Base-by-base conservation (phyloP, 1,140 invertebrate species). In the Cydia fagiglandana region DNA sequence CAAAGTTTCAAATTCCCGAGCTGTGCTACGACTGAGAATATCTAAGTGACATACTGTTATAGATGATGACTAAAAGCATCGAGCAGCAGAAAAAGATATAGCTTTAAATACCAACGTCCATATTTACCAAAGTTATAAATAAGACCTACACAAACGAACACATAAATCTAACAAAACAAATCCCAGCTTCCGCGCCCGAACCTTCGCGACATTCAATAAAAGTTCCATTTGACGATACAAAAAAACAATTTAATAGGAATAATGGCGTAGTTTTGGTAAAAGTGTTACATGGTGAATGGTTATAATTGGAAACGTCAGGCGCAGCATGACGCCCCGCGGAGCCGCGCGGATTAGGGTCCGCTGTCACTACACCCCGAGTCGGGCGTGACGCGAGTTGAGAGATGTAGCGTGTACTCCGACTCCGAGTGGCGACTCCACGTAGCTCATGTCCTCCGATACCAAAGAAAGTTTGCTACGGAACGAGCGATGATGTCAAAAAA, bases 281-380 rank as follows among this genome's bases (percentile, higher is more conserved):
- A 90, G 90, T 90, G 88, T 90, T 88, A 91, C 89, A 87, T 86
- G 86, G 86, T 91, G 86, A 91, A 86, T 88, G 84, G 84, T 87
- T 91, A 89, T 92, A 92, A 90, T 91, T 92, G 91, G 86, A 91
- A 92, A 91, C 80, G 91, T 92, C 89, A 90, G 80, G 77, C 76
- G 82, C 91, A 92, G 86, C 77, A 84, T 83, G 88, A 86, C 89
- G 87, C 87, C 91, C 91, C 88, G 87, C 87, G 83, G 91, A 84
- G 91, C 82, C 78, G 86, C 76, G 78, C 77, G 88, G 89, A 91
- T 89, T 90, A 92, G 91, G 91, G 91, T 91, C 86, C 80, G 78
- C 89, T 91, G 89, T 91, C 90, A 91, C 86, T 85, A 85, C 84
- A 88, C 81, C 80, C 77, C 73, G 78, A 73, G 77, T 74, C 64